phyloP scores from a whole-genome alignment of 2,888 invertebrate genomes.

The Silvanus unidentatus region DNA sequence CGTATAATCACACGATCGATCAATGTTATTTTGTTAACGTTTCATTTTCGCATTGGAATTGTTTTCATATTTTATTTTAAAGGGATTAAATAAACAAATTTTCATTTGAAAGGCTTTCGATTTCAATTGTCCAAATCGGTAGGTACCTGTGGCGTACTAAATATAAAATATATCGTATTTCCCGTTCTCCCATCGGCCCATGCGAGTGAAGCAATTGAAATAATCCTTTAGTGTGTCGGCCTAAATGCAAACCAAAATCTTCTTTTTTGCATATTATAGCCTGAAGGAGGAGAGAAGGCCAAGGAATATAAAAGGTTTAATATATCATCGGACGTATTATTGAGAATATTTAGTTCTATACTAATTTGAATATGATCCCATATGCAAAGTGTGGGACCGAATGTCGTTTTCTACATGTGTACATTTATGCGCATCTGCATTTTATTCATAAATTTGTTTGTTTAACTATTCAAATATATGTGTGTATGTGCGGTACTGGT shows the following conservation, averaged over 20 bases:
- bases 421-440: slow-evolving; percentile 12
- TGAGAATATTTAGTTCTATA: not conserved
- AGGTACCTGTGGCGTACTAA: no score
- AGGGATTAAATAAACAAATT: no score
- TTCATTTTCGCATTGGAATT: no score
- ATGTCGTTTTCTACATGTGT: not conserved
- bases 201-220: not conserved
- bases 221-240: slow-evolving; percentile 1
- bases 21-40: no score
- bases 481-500: slow-evolving; percentile 7
- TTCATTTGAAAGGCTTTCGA: no score
- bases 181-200: no score
- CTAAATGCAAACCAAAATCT: slow-evolving; percentile 2
- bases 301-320: slow-evolving; percentile 1
- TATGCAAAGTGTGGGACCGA: slow-evolving; percentile 3
- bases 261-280: slow-evolving; percentile 1
- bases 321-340: slow-evolving; percentile 2
- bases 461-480: slow-evolving; percentile 37
- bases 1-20: no score
- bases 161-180: no score
- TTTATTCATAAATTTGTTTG: slow-evolving; percentile 28
- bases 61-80: no score
- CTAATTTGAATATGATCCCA: slow-evolving; percentile 1
- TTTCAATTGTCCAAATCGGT: no score
- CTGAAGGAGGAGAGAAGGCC: not conserved